A percentile compares a stretch with the other conserved stretches of the same genome.
phyloP scores from a whole-genome alignment of 1,140 invertebrate genomes.

The Trachelipus rathkii region DNA sequence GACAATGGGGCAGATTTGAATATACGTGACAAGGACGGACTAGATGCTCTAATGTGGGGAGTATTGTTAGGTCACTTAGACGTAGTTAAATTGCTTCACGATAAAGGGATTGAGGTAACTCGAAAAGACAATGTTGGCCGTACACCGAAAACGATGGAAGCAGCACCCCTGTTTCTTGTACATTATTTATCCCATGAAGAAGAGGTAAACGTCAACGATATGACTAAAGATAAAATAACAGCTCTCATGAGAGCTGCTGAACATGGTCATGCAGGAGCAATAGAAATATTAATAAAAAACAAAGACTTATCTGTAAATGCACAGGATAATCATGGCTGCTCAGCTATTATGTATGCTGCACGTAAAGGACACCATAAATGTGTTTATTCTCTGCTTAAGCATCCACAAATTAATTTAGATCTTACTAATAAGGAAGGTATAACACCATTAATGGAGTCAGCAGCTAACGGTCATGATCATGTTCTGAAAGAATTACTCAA shows the following conservation, averaged over 20 bases:
- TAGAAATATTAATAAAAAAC: slow-evolving; percentile 42
- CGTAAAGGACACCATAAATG: slow-evolving; percentile 38
- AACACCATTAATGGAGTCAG: slow-evolving; percentile 37
- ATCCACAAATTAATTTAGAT: slow-evolving; percentile 31
- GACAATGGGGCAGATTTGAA: slow-evolving; percentile 34
- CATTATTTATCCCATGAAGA: slow-evolving; percentile 34
- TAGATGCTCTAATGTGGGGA: slow-evolving; percentile 45
- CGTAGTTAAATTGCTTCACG: slow-evolving; percentile 32
- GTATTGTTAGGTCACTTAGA: slow-evolving; percentile 39
- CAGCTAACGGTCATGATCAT: slow-evolving; percentile 38
- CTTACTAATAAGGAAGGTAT: slow-evolving; percentile 29
- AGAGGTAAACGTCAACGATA: slow-evolving; percentile 31
- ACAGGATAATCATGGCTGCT: slow-evolving; percentile 35
- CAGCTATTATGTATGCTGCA: slow-evolving; percentile 38
- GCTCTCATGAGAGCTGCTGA: slow-evolving; percentile 43
- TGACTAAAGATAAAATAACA: slow-evolving; percentile 40
- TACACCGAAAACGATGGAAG: slow-evolving; percentile 39
- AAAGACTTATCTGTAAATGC: slow-evolving; percentile 37
- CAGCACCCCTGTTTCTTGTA: slow-evolving; percentile 40
- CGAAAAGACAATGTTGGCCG: slow-evolving; percentile 41
- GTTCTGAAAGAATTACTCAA: slow-evolving; percentile 31
- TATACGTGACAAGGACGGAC: slow-evolving; percentile 34
- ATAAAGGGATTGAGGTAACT: slow-evolving; percentile 24
- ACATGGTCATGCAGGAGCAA: slow-evolving; percentile 36
- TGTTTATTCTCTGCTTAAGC: slow-evolving; percentile 37